Conservation (phyloP, 2,888 invertebrate genomes). For the Buathra laborator region DNA sequence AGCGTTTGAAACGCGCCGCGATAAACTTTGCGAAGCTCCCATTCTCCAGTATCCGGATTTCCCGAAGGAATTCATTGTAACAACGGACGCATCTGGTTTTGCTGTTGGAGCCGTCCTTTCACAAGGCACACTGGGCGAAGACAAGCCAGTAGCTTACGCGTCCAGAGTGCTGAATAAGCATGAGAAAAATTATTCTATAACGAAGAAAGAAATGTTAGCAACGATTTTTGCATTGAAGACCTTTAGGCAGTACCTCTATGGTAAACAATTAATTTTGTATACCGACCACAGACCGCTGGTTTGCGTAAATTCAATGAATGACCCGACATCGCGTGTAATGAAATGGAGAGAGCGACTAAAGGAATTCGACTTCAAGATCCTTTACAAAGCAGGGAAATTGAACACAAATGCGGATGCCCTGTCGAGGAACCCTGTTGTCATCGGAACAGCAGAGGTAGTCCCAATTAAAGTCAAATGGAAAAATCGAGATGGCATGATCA, state of each 20-base stretch:
- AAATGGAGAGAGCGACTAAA: constrained; percentile 31
- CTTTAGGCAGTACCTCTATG: constrained; percentile 24
- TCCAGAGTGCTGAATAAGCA: constrained; percentile 20
- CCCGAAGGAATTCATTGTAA: constrained; percentile 9
- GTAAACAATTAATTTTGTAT: background rate
- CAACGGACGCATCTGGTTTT: constrained; percentile 20
- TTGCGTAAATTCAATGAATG: constrained; percentile 25
- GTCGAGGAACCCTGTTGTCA: too few relatives aligned
- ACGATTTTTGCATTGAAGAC: constrained; percentile 17
- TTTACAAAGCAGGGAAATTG: constrained; percentile 8
- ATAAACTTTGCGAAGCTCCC: constrained; percentile 19
- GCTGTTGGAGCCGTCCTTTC: constrained; percentile 28
- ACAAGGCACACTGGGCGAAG: constrained; percentile 3
- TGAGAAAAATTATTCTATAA: constrained; percentile 26
- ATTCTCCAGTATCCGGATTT: constrained; percentile 32
- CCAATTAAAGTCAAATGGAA: too few relatives aligned
- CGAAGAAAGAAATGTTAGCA: constrained; percentile 21
- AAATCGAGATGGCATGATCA: background rate
- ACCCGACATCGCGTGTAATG: constrained; percentile 18
- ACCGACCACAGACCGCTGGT: constrained; percentile 23
- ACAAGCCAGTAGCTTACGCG: constrained; percentile 2
- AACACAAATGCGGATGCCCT: background rate
- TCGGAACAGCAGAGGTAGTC: too few relatives aligned
- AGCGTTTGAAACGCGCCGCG: constrained; percentile 29
- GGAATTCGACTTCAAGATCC: constrained; percentile 11